Evolutionary conservation across 2,113 vertebrate genomes (phyloP).

Genomic region (Entelurus aequoreus): DNA sequence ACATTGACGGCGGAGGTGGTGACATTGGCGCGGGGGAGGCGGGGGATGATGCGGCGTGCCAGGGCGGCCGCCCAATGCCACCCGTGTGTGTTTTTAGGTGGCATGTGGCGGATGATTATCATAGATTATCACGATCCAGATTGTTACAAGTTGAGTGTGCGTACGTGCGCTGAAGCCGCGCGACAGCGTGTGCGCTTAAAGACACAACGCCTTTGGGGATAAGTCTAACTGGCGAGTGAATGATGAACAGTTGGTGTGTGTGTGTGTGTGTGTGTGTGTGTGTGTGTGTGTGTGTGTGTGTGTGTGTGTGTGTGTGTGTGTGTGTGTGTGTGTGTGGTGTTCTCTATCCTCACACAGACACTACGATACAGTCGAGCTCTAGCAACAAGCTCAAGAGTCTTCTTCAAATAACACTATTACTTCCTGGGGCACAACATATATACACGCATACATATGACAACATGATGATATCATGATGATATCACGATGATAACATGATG

Average conservation of each 20-base stretch:
- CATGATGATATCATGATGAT: too few species aligned
- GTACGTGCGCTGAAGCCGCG: conserved; percentile 61
- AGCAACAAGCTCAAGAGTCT: not conserved
- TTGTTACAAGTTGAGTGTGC: conserved; percentile 70
- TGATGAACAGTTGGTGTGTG: conserved; percentile 67
- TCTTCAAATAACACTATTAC: too few species aligned
- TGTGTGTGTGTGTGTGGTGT: conserved; percentile 10
- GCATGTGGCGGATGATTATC: conserved; percentile 73
- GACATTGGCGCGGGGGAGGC: conserved; percentile 61
- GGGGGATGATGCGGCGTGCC: conserved; percentile 56
- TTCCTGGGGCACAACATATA: too few species aligned
- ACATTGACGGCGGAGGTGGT: conserved; percentile 67
- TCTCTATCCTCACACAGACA: conserved; percentile 31
- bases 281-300: conserved; percentile 42
- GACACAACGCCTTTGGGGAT: conserved; percentile 65
- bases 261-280: conserved; percentile 39
- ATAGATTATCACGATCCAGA: conserved; percentile 75
- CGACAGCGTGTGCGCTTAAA: conserved; percentile 56
- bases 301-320: conserved; percentile 29
- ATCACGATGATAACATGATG: too few species aligned
- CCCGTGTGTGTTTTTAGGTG: conserved; percentile 74
- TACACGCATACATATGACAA: too few species aligned
- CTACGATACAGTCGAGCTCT: conserved; percentile 6
- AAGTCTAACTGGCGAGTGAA: conserved; percentile 70
- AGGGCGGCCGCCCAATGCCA: conserved; percentile 69